Evolutionary conservation across 2,888 invertebrate genomes (phyloP).

Genomic region (Ischnura elegans): DNA sequence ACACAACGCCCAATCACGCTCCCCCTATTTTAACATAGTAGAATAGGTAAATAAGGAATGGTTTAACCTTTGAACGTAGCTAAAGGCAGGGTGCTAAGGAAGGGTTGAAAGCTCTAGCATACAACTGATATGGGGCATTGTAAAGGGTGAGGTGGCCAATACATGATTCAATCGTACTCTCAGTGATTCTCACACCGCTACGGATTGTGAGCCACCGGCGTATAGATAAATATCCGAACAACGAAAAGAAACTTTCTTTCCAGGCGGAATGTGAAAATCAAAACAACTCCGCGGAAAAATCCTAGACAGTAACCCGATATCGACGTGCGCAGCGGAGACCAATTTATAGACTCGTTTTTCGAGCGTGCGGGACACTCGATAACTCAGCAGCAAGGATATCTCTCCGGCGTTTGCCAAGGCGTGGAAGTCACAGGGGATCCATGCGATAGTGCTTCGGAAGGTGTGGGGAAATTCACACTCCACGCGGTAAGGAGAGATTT

Average conservation of each 20-base stretch:
- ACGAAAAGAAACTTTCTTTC: not conserved
- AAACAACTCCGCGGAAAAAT: not conserved
- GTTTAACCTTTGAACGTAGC: too few species aligned
- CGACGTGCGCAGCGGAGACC: not conserved
- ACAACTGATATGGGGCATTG: too few species aligned
- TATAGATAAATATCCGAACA: not conserved
- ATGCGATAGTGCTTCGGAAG: not conserved
- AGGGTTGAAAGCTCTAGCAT: too few species aligned
- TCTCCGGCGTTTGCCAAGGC: not conserved
- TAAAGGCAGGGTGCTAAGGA: too few species aligned
- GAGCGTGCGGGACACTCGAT: not conserved
- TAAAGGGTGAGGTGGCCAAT: too few species aligned
- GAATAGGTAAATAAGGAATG: too few species aligned
- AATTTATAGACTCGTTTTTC: conserved; percentile 27
- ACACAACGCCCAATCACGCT: too few species aligned
- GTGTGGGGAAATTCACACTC: too few species aligned
- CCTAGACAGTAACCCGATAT: not conserved
- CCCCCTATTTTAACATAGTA: too few species aligned
- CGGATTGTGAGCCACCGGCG: not conserved
- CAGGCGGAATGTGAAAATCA: not conserved
- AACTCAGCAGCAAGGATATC: not conserved
- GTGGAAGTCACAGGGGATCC: not conserved
- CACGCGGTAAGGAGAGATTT: too few species aligned
- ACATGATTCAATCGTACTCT: too few species aligned
- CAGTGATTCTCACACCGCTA: too few species aligned